Base-by-base conservation (phyloP, 2,888 invertebrate genomes). In the Ctenicera cuprea region DNA sequence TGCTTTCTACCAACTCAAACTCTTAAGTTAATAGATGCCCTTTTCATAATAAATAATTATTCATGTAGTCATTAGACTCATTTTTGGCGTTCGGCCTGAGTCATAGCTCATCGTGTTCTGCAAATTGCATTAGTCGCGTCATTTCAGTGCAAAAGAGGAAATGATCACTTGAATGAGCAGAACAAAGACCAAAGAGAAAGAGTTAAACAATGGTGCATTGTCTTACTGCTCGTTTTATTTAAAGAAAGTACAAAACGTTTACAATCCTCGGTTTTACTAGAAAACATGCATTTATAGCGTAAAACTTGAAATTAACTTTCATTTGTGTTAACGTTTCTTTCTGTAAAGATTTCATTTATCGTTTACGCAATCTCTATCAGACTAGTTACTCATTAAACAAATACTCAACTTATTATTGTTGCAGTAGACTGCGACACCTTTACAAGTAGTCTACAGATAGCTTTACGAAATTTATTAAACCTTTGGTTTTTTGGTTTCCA, bases 151-250 rank as follows among this genome's bases (percentile, higher is more conserved):
- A 33, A 65, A 67, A 20, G 62, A 72, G 72, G 72, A 72, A 72
- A 67, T 72, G 38, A 66, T 62, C 59, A 61, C 66, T 54, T 66
- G 62, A 72, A 72, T 41, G 72, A 66, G 59, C 65, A 71, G 45
- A 65, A 71, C 71, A 71, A 68, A 68, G 59, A 33, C 57, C 43
- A 33, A 33, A 33, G 16, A 71, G 71, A 71, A 71, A 71, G 64
- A 54, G 48, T 57, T 64, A 45, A 65, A 71, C 71, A 71, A 71
- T 71, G 48, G 65, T 12, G 22, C 33, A 71, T 71, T 71, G 71
- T 57, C 57, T 71, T 71, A 18, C 11, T 45, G 22, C 9, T 63
- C 22, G 50, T 71, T 57, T 71, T 59, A 52, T 50, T 52, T 50
- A 52, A 50, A 62, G 69, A 62, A 69, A 69, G 61, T 69, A 50